phyloP scores from a whole-genome alignment of 2,888 invertebrate species.

The Idaea dimidiata region DNA sequence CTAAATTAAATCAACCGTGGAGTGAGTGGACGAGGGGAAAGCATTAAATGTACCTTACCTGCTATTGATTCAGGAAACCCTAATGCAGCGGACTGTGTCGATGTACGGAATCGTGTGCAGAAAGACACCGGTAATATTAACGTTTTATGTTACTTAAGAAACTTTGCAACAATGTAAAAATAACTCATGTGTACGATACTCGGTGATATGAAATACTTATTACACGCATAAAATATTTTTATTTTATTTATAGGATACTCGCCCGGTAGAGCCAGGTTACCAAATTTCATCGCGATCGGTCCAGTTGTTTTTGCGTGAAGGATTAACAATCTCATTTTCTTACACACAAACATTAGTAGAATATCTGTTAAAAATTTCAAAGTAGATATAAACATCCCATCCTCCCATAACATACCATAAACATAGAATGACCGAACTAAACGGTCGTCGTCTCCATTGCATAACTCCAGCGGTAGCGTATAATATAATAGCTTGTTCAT shows the following conservation, averaged over 20 bases:
- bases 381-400: background rate
- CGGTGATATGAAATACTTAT: too few relatives aligned
- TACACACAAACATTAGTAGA: too few relatives aligned
- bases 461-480: background rate
- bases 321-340: too few relatives aligned
- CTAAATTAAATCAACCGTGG: conserved; percentile 1
- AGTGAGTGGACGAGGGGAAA: background rate
- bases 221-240: too few relatives aligned
- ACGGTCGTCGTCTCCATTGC: background rate
- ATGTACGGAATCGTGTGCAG: background rate
- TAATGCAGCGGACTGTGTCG: background rate
- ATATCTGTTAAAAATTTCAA: background rate
- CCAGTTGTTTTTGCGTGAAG: too few relatives aligned
- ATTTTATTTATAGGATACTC: too few relatives aligned
- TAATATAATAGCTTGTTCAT: background rate
- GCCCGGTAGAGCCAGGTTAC: too few relatives aligned
- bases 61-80: background rate
- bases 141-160: background rate
- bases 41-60: background rate
- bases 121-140: background rate
- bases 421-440: background rate
- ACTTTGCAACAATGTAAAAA: too few relatives aligned
- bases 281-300: too few relatives aligned
- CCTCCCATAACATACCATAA: background rate
- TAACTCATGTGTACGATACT: too few relatives aligned